Evolutionary conservation across 2,113 vertebrate genomes (phyloP), one percentile per base, ranked within the genome.

Genomic region (Petrocephalus microphthalmus): DNA sequence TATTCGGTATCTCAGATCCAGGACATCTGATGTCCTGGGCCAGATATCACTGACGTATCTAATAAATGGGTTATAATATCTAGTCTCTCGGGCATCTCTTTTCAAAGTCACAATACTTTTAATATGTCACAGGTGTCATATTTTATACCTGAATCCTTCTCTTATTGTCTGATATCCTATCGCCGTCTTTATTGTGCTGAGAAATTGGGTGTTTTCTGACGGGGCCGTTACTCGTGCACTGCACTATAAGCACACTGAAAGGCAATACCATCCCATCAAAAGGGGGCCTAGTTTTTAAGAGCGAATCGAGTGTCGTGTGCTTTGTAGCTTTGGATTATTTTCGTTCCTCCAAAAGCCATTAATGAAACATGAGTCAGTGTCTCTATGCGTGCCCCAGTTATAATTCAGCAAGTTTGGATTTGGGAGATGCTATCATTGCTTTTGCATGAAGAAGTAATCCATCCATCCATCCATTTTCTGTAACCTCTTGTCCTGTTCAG

Each of bases 41-140:
- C 37, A 49, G 74, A 57, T 88, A 84, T 29, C 52, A 15, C 37
- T 37, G 87, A 49, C 20, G 49, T 74, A 19, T 52, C n/a, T 52
- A 11, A 71, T 15, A 13, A 13, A 29, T 52, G 87, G 42, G 37
- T 87, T 56, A n/a, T 53, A 19, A 22, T 49, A 78, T 84, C 37
- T 5, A 47, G 52, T 60, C 33, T 88, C 19, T 37, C 37, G 11
- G 81, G 42, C 20, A 51, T 22, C 5, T 5, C 51, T 82, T 54
- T 25, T 88, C 49, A 29, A 8, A 51, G 37, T 56, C 57, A 92
- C 90, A 92, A 91, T 90, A 67, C 47, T 7, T 22, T 91, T 91
- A 88, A 89, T 25, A 89, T 90, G 88, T 91, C 90, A 92, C 37
- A 2, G 60, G 92, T 90, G 88, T 94, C 92, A 78, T 84, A 87